A percentile compares a stretch with the other conserved stretches of the same genome.
Evolutionary conservation across 2,888 invertebrate species (phyloP).

Genomic region (Meloe dianella): DNA sequence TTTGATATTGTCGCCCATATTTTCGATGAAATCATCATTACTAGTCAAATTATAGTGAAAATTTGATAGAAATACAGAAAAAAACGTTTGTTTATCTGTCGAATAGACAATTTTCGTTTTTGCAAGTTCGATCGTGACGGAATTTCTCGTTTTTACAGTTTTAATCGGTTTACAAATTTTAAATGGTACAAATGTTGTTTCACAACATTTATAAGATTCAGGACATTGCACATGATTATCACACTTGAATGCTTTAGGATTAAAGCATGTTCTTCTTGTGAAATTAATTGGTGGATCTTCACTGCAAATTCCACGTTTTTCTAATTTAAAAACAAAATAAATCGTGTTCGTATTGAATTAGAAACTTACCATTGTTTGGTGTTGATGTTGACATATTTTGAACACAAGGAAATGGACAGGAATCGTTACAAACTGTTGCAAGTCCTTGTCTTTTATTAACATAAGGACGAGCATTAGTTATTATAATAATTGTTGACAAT

Average conservation of each 20-base stretch:
- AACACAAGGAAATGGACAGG: background rate
- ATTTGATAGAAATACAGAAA: background rate
- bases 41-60: background rate
- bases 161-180: conserved; percentile 9
- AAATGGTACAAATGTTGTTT: conserved; percentile 1
- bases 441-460: background rate
- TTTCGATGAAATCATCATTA: background rate
- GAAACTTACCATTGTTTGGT: background rate
- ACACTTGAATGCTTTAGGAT: background rate
- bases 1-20: background rate
- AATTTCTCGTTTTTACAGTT: background rate
- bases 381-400: background rate
- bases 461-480: background rate
- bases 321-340: conserved; percentile 3
- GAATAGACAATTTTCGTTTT: background rate
- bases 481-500: background rate
- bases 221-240: conserved; percentile 9
- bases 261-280: background rate
- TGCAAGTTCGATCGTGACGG: background rate
- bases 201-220: conserved; percentile 9
- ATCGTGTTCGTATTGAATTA: background rate
- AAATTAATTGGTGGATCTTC: background rate
- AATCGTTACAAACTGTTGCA: background rate
- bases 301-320: background rate
- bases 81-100: background rate